Conservation (phyloP, 2,797 vertebrate species). For the Tokudaia tokunoshimensis region DNA sequence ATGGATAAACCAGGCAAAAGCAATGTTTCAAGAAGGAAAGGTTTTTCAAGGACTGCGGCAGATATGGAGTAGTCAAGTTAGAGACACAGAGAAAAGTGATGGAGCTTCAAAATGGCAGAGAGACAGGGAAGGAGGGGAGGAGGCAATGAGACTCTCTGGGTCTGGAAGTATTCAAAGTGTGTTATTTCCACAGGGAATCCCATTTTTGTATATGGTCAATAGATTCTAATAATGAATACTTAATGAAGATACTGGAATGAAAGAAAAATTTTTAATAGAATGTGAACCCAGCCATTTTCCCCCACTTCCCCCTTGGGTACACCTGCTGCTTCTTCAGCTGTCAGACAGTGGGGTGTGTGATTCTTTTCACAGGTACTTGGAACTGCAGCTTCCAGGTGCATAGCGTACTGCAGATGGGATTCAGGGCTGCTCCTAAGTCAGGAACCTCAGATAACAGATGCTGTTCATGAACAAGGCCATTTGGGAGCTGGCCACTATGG, state of each 20-base stretch:
- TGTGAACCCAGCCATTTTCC: neutral
- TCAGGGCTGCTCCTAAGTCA: neutral
- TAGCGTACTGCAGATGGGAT: neutral
- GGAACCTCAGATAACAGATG: neutral
- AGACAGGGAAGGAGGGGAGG: neutral
- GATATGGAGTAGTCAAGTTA: neutral
- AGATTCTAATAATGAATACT: neutral
- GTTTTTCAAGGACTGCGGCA: neutral
- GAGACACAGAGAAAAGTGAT: neutral
- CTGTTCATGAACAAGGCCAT: neutral
- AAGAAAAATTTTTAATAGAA: neutral
- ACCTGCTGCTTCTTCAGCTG: neutral
- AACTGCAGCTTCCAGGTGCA: neutral
- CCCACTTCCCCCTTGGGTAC: too few species aligned
- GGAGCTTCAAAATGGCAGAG: neutral
- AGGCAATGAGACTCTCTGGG: too few species aligned
- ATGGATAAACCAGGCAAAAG: neutral
- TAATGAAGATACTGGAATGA: neutral
- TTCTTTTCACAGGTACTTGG: neutral
- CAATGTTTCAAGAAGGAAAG: neutral
- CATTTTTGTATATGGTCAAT: neutral
- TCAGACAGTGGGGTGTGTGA: neutral
- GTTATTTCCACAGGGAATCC: neutral
- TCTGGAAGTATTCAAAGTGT: neutral
- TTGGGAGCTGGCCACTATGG: too few species aligned